Conservation (phyloP, 2,113 vertebrate species). For the Phoenicopterus ruber region DNA sequence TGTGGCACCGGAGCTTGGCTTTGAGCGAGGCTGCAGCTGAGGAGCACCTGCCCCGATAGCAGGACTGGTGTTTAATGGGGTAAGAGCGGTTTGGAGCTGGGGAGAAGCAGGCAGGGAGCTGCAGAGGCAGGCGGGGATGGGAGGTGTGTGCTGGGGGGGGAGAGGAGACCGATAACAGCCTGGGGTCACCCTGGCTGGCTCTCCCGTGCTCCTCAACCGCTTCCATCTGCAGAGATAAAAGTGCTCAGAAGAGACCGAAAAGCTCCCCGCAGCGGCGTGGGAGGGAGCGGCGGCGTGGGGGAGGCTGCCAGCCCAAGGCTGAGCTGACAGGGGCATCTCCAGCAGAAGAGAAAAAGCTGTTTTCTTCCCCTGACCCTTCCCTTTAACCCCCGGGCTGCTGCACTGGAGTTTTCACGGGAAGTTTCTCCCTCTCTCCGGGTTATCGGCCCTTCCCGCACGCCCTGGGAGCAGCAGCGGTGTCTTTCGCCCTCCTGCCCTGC, state of each 20-base stretch:
- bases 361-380: background rate
- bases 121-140: background rate
- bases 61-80: background rate
- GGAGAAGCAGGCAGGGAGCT: background rate
- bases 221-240: background rate
- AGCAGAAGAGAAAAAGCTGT: background rate
- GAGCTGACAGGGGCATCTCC: background rate
- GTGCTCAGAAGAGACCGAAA: background rate
- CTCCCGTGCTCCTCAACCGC: background rate
- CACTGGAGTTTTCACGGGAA: background rate
- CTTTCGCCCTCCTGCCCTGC: background rate
- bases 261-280: no score
- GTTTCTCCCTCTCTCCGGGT: background rate
- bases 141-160: background rate
- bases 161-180: background rate
- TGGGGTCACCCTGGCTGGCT: background rate
- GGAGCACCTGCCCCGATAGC: background rate
- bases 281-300: background rate
- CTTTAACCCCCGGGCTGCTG: background rate
- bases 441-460: fast-evolving
- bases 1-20: background rate
- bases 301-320: background rate
- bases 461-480: fast-evolving
- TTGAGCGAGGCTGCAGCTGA: background rate
- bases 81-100: background rate